Conservation (phyloP, 1,140 invertebrate species). For the Bombyx mandarina region DNA sequence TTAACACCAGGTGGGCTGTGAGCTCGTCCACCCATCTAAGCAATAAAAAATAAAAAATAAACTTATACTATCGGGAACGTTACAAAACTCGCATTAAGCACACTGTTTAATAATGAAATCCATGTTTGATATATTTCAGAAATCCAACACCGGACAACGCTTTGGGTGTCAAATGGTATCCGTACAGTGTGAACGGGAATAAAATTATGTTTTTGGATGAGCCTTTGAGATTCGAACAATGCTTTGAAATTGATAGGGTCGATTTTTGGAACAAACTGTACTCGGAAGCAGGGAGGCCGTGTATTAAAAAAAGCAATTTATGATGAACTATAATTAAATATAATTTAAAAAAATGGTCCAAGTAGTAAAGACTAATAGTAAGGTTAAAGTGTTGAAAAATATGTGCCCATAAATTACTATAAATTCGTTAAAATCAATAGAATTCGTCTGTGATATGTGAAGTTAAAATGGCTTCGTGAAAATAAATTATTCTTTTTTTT, state of each 20-base stretch:
- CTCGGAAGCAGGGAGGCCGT: slow-evolving; percentile 29
- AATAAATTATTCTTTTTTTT: no score
- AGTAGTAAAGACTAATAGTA: no score
- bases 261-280: slow-evolving; percentile 48
- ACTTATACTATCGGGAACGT: no score
- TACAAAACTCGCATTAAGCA: no score
- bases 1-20: no score
- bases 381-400: no score
- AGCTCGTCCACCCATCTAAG: no score
- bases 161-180: slow-evolving; percentile 24
- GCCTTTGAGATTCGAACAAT: slow-evolving; percentile 16
- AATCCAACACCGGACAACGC: slow-evolving; percentile 35
- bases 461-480: no score
- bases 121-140: slow-evolving; percentile 19
- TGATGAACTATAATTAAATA: slow-evolving; percentile 28
- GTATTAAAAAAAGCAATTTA: slow-evolving; percentile 17
- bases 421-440: neutral
- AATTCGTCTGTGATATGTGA: no score
- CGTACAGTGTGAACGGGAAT: slow-evolving; percentile 22
- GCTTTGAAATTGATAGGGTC: slow-evolving; percentile 26
- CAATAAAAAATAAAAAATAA: no score
- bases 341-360: no score
- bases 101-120: slow-evolving; percentile 2
- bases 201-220: slow-evolving; percentile 33
- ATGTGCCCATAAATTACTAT: no score